A percentile compares a stretch with the other conserved stretches of the same genome.
Evolutionary conservation across 2,797 vertebrate genomes (phyloP).

Genomic region (Poeciliopsis presidionis): DNA sequence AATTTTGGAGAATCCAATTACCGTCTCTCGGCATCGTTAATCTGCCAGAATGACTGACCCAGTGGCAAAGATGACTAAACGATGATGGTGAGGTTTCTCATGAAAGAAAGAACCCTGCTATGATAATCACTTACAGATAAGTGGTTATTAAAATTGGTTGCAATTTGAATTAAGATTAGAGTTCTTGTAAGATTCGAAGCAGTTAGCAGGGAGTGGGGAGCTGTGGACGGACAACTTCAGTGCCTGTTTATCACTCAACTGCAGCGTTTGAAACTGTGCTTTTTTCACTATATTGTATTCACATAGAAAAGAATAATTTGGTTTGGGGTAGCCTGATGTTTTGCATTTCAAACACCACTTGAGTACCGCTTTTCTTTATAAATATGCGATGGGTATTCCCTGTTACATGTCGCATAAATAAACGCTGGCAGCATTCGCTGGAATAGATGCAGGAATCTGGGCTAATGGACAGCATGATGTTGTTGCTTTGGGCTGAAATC

Average conservation of each 20-base stretch:
- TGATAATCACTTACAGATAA: background rate
- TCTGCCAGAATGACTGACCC: constrained; percentile 39
- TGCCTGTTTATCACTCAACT: background rate
- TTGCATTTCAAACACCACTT: constrained; percentile 9
- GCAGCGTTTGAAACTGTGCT: background rate
- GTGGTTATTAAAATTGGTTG: background rate
- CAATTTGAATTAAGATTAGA: constrained; percentile 1
- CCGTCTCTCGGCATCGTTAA: constrained; percentile 24
- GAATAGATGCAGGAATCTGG: background rate
- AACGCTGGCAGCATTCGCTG: background rate
- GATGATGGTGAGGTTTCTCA: constrained; percentile 2
- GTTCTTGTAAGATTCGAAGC: background rate
- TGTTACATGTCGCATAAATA: background rate
- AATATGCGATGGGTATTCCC: background rate
- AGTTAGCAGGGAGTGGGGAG: background rate
- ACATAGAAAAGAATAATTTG: background rate
- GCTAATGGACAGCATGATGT: background rate
- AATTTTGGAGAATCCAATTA: constrained; percentile 35
- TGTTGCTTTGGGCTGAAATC: background rate
- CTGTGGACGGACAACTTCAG: background rate
- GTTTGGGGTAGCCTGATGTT: background rate
- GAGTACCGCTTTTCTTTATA: background rate
- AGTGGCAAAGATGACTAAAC: constrained; percentile 30
- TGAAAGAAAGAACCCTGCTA: background rate
- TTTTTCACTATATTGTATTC: background rate